Percentiles rank a stretch among this genome's conserved stretches.
phyloP scores from a whole-genome alignment of 2,888 invertebrate species.

The Brachypterus glaber region DNA sequence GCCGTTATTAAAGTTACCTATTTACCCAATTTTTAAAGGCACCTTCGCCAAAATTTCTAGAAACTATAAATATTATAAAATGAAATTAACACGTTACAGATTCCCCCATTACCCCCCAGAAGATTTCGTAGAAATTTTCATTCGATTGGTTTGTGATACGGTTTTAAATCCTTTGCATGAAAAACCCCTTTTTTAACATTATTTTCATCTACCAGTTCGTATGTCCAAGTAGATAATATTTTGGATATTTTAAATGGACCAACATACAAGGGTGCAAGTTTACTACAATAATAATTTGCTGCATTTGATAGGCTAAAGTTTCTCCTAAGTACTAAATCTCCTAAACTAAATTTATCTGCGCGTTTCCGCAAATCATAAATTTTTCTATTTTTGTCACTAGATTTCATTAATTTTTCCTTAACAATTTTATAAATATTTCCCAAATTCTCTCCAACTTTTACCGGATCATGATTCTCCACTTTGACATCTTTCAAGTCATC shows the following conservation, averaged over 20 bases:
- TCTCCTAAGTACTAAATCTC: neutral
- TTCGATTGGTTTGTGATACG: too few relatives aligned
- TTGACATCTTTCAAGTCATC: neutral
- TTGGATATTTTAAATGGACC: too few relatives aligned
- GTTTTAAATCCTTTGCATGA: conserved; percentile 1
- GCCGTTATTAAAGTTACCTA: too few relatives aligned
- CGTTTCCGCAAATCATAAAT: neutral
- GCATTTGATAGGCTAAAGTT: neutral
- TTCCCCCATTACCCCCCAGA: too few relatives aligned
- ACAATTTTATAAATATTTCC: neutral
- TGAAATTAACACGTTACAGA: too few relatives aligned
- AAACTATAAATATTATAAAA: too few relatives aligned
- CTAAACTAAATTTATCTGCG: neutral
- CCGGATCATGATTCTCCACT: neutral
- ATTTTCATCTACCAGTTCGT: conserved; percentile 2
- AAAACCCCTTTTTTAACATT: neutral
- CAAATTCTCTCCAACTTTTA: neutral
- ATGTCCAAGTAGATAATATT: conserved; percentile 6
- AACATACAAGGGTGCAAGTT: too few relatives aligned
- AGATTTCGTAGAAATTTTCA: too few relatives aligned
- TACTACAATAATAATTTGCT: neutral
- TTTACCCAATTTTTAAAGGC: too few relatives aligned
- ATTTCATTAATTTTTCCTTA: neutral
- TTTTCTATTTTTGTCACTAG: neutral
- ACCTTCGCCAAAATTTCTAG: too few relatives aligned